Evolutionary conservation across 2,113 vertebrate genomes (phyloP), one percentile per base, ranked within the genome.

Genomic region (Centropristis striata): DNA sequence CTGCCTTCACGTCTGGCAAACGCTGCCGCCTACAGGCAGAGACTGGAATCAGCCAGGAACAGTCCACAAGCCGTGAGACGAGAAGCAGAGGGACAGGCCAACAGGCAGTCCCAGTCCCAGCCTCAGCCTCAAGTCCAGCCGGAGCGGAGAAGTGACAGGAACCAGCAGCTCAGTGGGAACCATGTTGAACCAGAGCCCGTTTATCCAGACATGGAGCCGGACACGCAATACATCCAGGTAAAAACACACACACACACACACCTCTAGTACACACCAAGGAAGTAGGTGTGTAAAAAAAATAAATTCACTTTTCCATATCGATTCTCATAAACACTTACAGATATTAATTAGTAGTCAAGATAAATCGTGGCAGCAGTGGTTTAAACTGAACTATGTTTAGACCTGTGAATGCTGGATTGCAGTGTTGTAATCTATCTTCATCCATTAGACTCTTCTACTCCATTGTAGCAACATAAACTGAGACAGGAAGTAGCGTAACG

Each of bases 91-190:
- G n/a, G 44, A 5, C 81, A 75, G 49, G 42, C 20, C 0, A 77
- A 71, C 72, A 81, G 85, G 42, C 75, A 60, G 71, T 2, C 73
- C 1, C 76, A 79, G 23, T 6, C n/a, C 7, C 58, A 61, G 21
- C 39, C 83, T 57, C 75, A 63, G 73, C 2, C 76, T 1, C 76
- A 77, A 25, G 6, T 13, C 13, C 58, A 61, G 28, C 36, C 89
- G 44, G 83, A 73, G 49, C 53, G 75, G 25, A 79, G 71, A 27
- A 75, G 6, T 1, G 65, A 73, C 39, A 74, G 90, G 57, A 20
- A 83, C 12, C 90, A 84, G 76, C 89, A 86, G 57, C 61, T 86
- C 50, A 91, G 77, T n/a, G 91, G 90, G 36, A 94, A 94, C 87
- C 93, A 93, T 44, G 85, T 93, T 0, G 91, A 93, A 64, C 61